A percentile compares a stretch with the other conserved stretches of the same genome.
Conservation (phyloP, 2,113 vertebrate species). For the Dryoscopus gambensis region DNA sequence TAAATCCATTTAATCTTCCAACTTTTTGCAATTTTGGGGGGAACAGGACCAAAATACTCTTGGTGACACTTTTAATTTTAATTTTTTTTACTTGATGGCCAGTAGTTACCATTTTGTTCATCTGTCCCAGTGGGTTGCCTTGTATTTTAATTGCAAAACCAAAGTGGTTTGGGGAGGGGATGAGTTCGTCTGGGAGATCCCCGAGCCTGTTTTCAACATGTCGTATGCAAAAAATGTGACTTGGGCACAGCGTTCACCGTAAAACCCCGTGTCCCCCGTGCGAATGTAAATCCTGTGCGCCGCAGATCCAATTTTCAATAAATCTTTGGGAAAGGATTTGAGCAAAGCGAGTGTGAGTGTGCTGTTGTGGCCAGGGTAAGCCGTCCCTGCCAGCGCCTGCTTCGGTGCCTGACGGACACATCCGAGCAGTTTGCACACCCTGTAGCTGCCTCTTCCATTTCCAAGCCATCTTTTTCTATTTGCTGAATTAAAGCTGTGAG, state of each 20-base stretch:
- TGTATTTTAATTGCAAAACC: not conserved
- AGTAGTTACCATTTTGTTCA: constrained; percentile 1
- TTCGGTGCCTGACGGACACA: accelerated
- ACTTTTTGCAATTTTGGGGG: not conserved
- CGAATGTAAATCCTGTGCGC: constrained; percentile 14
- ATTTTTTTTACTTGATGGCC: not conserved
- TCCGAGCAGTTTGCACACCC: accelerated
- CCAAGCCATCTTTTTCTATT: not conserved
- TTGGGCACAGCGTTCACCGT: not conserved
- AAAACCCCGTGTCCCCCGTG: not conserved
- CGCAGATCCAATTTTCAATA: constrained; percentile 35
- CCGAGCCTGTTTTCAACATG: not conserved
- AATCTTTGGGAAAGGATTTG: constrained; percentile 45
- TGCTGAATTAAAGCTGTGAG: not conserved
- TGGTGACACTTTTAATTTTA: not conserved
- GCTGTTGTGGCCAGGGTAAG: not conserved
- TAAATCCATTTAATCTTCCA: not conserved
- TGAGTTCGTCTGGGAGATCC: not conserved
- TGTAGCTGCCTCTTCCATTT: not conserved
- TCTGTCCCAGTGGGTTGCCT: not conserved
- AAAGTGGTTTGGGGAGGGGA: not conserved
- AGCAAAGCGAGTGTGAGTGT: not conserved
- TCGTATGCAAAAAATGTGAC: not conserved
- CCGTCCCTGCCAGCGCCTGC: accelerated
- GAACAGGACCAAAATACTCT: not conserved